Conservation (phyloP, 2,113 vertebrate genomes). For the Austrofundulus limnaeus region DNA sequence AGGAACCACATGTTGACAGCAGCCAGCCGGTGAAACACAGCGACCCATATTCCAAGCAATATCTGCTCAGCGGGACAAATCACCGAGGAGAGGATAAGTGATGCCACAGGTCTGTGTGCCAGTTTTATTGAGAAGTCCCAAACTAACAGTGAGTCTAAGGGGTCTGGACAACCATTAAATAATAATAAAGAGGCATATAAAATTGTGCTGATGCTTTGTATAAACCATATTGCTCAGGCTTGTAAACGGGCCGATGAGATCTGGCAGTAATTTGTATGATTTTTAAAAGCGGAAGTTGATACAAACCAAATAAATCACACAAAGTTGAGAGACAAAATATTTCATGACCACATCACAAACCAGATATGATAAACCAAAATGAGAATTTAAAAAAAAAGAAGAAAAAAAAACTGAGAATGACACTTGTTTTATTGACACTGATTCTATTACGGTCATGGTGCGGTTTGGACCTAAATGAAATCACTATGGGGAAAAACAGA, state of each 20-base stretch:
- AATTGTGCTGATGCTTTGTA: conserved; percentile 7
- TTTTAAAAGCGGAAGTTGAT: background rate
- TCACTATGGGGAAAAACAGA: no score
- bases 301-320: background rate
- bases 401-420: background rate
- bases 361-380: background rate
- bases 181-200: background rate
- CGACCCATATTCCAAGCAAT: conserved; percentile 6
- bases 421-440: no score
- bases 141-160: background rate
- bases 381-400: no score
- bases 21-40: conserved; percentile 25
- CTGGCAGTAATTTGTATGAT: background rate
- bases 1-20: conserved; percentile 45
- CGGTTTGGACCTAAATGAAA: no score
- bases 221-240: no score
- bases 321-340: background rate
- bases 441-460: no score
- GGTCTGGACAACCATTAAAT: conserved; percentile 1
- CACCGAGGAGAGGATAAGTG: conserved; percentile 14
- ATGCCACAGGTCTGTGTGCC: conserved; percentile 5
- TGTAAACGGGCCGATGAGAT: background rate
- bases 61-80: conserved; percentile 1
- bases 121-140: conserved; percentile 8
- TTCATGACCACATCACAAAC: background rate